Percentiles rank a stretch among this genome's conserved stretches.
These are phyloP conservation scores for Brachypodius melanocephalos DNA, from an alignment of 2,113 vertebrate species.

Conservation along the genomic window DNA sequence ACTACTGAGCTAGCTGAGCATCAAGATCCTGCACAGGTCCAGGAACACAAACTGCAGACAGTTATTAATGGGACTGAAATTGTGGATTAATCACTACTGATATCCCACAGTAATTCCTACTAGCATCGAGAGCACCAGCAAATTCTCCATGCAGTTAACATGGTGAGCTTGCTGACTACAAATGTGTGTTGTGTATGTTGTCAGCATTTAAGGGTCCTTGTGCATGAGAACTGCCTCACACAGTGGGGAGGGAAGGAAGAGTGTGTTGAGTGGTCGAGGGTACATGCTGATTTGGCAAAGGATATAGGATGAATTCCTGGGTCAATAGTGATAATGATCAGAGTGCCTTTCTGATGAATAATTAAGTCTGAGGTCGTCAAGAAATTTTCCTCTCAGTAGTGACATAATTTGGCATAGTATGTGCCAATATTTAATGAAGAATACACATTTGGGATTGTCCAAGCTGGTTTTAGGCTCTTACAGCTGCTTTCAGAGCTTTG, in stretches of 20 bases:
- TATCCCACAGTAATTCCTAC: background rate
- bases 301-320: background rate
- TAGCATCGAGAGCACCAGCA: background rate
- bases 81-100: background rate
- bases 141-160: background rate
- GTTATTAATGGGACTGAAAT: background rate
- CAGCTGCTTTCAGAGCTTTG: constrained; percentile 9
- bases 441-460: constrained; percentile 30
- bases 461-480: constrained; percentile 29
- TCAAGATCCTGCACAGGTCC: background rate
- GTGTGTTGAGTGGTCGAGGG: background rate
- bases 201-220: background rate
- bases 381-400: background rate
- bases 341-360: background rate
- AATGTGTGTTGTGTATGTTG: background rate
- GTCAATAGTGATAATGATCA: background rate
- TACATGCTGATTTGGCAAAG: background rate
- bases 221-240: background rate
- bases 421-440: constrained; percentile 28
- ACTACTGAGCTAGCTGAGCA: background rate
- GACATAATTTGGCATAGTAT: background rate
- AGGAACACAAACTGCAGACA: background rate
- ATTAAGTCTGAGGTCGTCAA: background rate
- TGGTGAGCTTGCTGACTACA: background rate
- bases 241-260: background rate